Percentiles rank a stretch among this genome's conserved stretches.
Conservation (phyloP, 1,140 invertebrate species). For the Conopomorpha cramerella region DNA sequence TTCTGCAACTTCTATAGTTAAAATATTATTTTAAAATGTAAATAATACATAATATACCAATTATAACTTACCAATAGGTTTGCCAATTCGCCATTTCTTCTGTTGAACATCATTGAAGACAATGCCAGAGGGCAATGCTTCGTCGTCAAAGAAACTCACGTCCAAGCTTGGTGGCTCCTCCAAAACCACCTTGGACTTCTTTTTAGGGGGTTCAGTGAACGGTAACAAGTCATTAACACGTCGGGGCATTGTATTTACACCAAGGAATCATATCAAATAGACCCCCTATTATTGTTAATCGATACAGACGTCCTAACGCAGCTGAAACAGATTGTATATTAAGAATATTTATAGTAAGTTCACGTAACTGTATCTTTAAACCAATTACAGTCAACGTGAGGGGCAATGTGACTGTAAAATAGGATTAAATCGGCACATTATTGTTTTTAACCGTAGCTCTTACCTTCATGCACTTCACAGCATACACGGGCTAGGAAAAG, state of each 20-base stretch:
- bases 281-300: no score
- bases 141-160: conserved; percentile 38
- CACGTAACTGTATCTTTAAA: no score
- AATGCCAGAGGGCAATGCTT: conserved; percentile 65
- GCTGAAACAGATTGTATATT: no score
- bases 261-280: no score
- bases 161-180: conserved; percentile 28
- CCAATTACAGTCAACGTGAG: conserved; percentile 14
- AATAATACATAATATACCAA: neutral
- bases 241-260: no score
- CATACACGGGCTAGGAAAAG: no score
- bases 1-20: no score
- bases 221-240: conserved; percentile 27
- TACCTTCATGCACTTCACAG: conserved; percentile 4
- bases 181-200: conserved; percentile 27
- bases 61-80: conserved; percentile 70
- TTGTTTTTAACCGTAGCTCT: conserved; percentile 10
- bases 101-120: conserved; percentile 79
- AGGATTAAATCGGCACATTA: conserved; percentile 10
- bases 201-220: conserved; percentile 24
- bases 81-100: conserved; percentile 86
- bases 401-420: conserved; percentile 14
- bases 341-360: no score
- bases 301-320: no score
- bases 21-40: neutral